Conservation (phyloP, 2,888 invertebrate genomes). For the Listrodromus nycthemerus region DNA sequence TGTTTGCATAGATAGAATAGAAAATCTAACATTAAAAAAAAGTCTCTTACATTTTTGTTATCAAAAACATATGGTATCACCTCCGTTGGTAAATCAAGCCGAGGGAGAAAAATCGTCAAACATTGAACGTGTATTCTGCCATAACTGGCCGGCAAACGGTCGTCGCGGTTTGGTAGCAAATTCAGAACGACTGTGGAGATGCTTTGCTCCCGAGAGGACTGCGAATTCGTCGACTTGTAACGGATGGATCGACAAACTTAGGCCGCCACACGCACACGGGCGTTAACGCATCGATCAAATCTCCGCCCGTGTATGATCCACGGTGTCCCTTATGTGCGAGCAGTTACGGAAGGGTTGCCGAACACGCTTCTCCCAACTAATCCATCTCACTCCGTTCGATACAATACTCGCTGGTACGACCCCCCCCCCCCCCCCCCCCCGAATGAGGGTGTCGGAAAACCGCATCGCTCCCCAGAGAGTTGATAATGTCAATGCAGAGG, state of each 20-base stretch:
- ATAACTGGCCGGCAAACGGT: neutral
- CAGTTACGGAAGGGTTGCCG: constrained; percentile 53
- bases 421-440: too few species aligned
- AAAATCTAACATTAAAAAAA: too few species aligned
- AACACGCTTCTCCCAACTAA: constrained; percentile 1
- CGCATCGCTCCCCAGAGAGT: constrained; percentile 56
- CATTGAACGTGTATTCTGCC: neutral
- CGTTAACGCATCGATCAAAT: constrained; percentile 71
- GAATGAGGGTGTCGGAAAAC: constrained; percentile 40
- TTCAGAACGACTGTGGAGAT: constrained; percentile 12
- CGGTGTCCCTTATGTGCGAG: constrained; percentile 15
- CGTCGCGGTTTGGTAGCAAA: constrained; percentile 47
- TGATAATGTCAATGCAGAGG: constrained; percentile 64
- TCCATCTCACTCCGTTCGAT: constrained; percentile 43
- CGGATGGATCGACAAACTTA: constrained; percentile 63
- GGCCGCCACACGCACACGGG: constrained; percentile 20
- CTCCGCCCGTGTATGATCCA: constrained; percentile 14
- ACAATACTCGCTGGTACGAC: constrained; percentile 60
- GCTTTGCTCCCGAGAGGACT: neutral
- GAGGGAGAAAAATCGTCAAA: neutral
- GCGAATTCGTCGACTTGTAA: constrained; percentile 39
- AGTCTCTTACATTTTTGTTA: neutral
- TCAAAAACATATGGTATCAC: neutral
- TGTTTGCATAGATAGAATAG: too few species aligned
- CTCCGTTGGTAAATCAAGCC: neutral